Conservation (phyloP, 2,113 vertebrate species). For the Oncorhynchus masou region DNA sequence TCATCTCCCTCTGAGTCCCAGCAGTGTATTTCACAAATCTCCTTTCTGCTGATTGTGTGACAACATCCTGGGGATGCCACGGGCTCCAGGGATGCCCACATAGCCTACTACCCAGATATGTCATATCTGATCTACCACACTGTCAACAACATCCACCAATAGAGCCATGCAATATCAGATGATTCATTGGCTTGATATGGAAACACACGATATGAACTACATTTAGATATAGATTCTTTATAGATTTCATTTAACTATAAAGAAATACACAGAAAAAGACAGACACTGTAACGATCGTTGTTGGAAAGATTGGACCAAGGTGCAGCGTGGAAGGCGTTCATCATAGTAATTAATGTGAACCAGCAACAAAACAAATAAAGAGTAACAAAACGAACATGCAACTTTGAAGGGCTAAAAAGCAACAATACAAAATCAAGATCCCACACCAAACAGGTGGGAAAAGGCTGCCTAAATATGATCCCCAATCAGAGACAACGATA, state of each 20-base stretch:
- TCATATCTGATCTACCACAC: constrained; percentile 9
- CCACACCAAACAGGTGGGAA: no score
- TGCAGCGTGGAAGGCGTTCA: no score
- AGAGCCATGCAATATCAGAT: not conserved
- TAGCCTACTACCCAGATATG: not conserved
- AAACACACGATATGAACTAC: not conserved
- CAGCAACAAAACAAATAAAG: no score
- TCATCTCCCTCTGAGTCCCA: constrained; percentile 24
- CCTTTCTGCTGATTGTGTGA: constrained; percentile 26
- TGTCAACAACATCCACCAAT: constrained; percentile 9
- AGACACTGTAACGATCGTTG: not conserved
- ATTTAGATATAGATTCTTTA: constrained; percentile 20
- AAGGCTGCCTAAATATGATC: no score
- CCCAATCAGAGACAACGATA: no score
- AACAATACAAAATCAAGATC: no score
- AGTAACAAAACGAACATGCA: no score
- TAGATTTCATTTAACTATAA: not conserved
- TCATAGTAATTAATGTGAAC: no score
- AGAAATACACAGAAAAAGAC: constrained; percentile 7
- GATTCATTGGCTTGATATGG: not conserved
- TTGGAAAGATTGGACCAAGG: no score
- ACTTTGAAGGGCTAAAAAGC: no score
- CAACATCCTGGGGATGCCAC: not conserved
- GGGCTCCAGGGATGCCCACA: not conserved
- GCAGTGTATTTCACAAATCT: constrained; percentile 31